Conservation (phyloP, 2,113 vertebrate species). For the Cardinalis cardinalis region DNA sequence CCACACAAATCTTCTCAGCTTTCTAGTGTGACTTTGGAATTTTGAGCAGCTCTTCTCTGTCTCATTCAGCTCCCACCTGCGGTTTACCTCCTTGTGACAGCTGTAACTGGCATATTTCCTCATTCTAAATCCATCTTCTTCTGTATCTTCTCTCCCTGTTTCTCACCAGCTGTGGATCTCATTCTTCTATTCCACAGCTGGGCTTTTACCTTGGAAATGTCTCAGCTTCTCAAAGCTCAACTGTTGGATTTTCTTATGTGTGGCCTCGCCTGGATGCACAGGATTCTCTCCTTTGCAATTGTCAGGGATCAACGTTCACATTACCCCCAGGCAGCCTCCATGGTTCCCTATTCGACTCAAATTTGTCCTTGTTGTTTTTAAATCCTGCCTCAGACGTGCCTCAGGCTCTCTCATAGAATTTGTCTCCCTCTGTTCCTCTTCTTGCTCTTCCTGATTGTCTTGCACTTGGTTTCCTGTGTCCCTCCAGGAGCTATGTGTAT, state of each 20-base stretch:
- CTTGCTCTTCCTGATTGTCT: background rate
- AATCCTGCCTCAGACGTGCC: background rate
- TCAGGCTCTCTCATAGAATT: background rate
- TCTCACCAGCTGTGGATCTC: background rate
- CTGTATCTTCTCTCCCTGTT: background rate
- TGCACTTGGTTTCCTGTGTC: background rate
- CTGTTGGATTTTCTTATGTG: background rate
- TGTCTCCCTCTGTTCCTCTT: background rate
- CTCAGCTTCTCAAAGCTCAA: background rate
- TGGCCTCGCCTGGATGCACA: background rate
- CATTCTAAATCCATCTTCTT: background rate
- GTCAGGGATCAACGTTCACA: fast-evolving
- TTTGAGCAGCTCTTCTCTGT: background rate
- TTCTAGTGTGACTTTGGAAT: background rate
- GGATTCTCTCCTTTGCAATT: background rate
- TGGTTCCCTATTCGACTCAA: background rate
- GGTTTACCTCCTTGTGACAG: background rate
- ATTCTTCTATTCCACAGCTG: background rate
- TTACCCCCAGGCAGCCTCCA: background rate
- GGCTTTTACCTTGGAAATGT: background rate
- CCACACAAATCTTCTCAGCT: background rate
- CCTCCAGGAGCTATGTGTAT: background rate
- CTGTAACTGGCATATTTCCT: background rate
- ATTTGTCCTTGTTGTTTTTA: background rate
- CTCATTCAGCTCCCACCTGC: background rate